Conservation (phyloP, 1,140 invertebrate genomes). For the Yoshiicerus persimilis region DNA sequence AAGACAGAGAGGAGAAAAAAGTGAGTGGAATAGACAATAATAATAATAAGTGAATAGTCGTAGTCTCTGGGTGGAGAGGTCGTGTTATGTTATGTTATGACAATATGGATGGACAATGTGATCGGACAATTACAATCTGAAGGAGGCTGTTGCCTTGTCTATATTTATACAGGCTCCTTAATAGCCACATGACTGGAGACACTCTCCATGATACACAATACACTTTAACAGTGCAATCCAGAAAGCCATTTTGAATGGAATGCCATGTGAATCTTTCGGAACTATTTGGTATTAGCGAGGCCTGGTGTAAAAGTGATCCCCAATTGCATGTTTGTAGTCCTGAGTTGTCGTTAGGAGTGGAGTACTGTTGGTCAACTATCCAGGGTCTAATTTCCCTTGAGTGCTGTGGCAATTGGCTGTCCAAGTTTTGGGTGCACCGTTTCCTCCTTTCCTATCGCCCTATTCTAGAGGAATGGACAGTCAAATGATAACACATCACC, state of each 20-base stretch:
- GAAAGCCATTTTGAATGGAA: background rate
- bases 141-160: background rate
- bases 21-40: constrained; percentile 19
- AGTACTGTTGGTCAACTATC: constrained; percentile 41
- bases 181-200: background rate
- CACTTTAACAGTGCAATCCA: background rate
- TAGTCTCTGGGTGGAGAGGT: constrained; percentile 8
- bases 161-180: too few relatives aligned
- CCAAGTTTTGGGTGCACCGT: constrained; percentile 41
- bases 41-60: constrained; percentile 9
- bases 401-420: constrained; percentile 44
- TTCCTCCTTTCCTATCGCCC: constrained; percentile 30
- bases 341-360: constrained; percentile 24
- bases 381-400: constrained; percentile 50
- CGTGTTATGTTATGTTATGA: constrained; percentile 7
- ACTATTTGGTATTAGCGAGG: background rate
- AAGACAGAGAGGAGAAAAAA: background rate
- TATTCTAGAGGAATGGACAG: constrained; percentile 34
- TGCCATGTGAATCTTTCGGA: background rate
- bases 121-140: constrained; percentile 42
- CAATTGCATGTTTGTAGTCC: constrained; percentile 44
- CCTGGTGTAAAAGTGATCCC: background rate
- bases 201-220: background rate
- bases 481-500: constrained; percentile 41
- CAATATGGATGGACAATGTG: constrained; percentile 33